These are phyloP conservation scores for Drosophila gaucha DNA, from an alignment of 2,888 invertebrate species.

Conservation along the genomic window DNA sequence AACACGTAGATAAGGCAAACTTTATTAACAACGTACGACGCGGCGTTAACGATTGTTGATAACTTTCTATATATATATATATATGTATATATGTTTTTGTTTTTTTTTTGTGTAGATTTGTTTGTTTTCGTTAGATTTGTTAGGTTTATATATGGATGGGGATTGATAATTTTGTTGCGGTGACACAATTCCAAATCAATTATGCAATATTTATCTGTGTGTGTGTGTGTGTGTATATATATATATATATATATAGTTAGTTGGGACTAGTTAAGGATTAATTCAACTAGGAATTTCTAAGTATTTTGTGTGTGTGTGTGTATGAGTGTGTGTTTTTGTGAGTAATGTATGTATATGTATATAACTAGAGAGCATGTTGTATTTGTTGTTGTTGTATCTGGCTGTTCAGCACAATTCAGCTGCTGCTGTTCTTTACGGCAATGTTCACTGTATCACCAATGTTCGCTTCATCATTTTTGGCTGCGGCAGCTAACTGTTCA, in stretches of 20 bases:
- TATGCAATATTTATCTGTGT: slow-evolving; percentile 39
- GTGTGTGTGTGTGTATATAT: slow-evolving; percentile 47
- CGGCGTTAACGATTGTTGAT: slow-evolving; percentile 42
- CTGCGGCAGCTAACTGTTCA: slow-evolving; percentile 73
- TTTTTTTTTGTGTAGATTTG: slow-evolving; percentile 20
- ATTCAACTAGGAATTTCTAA: slow-evolving; percentile 75
- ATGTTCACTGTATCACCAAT: slow-evolving; percentile 37
- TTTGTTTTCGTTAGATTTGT: slow-evolving; percentile 14
- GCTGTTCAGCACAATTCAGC: slow-evolving; percentile 67
- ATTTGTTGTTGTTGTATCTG: slow-evolving; percentile 4
- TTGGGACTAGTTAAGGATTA: slow-evolving; percentile 79
- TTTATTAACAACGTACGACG: slow-evolving; percentile 57
- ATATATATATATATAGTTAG: slow-evolving; percentile 31
- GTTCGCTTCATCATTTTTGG: slow-evolving; percentile 29
- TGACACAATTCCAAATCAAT: slow-evolving; percentile 47
- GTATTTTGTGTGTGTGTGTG: slow-evolving; percentile 41
- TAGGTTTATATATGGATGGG: slow-evolving; percentile 13
- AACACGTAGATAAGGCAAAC: slow-evolving; percentile 71
- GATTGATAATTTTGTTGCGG: slow-evolving; percentile 15
- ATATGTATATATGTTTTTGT: not conserved
- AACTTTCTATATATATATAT: slow-evolving; percentile 20
- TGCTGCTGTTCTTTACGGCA: slow-evolving; percentile 61
- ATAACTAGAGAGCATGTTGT: slow-evolving; percentile 68
- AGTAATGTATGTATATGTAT: slow-evolving; percentile 40
- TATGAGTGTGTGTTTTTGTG: slow-evolving; percentile 43